Conservation (phyloP, 2,888 invertebrate genomes). For the Folsomia candida region DNA sequence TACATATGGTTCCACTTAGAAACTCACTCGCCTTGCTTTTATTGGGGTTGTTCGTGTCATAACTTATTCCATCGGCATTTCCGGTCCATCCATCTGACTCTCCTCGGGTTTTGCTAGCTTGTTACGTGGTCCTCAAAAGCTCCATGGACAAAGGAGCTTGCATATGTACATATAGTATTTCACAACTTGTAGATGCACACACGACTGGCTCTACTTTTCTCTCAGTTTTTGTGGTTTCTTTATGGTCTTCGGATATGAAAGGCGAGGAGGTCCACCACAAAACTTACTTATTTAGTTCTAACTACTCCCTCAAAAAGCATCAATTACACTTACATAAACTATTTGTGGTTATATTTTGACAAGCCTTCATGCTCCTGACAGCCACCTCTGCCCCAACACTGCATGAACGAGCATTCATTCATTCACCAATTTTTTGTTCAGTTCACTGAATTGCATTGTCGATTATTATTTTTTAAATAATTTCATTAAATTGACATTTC, state of each 20-base stretch:
- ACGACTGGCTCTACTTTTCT: background rate
- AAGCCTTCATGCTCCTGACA: background rate
- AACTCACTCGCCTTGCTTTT: conserved; percentile 32
- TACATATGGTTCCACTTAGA: conserved; percentile 42
- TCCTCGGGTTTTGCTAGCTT: background rate
- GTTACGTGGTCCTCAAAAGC: background rate
- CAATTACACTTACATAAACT: conserved; percentile 12
- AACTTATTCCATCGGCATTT: conserved; percentile 13
- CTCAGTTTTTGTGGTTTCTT: background rate
- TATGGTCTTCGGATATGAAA: background rate
- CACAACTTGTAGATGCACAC: background rate
- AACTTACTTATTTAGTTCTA: background rate
- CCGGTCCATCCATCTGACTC: background rate
- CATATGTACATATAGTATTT: too few species aligned
- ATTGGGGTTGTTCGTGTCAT: conserved; percentile 11
- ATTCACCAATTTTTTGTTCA: background rate
- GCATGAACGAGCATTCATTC: background rate
- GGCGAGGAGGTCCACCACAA: background rate
- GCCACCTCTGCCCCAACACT: background rate
- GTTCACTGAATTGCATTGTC: background rate
- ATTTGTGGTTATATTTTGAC: conserved; percentile 13
- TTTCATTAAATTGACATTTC: background rate
- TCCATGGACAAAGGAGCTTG: background rate
- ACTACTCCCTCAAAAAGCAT: background rate
- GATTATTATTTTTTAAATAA: background rate